Conservation (phyloP, 2,113 vertebrate genomes). For the Rafetus swinhoei region DNA sequence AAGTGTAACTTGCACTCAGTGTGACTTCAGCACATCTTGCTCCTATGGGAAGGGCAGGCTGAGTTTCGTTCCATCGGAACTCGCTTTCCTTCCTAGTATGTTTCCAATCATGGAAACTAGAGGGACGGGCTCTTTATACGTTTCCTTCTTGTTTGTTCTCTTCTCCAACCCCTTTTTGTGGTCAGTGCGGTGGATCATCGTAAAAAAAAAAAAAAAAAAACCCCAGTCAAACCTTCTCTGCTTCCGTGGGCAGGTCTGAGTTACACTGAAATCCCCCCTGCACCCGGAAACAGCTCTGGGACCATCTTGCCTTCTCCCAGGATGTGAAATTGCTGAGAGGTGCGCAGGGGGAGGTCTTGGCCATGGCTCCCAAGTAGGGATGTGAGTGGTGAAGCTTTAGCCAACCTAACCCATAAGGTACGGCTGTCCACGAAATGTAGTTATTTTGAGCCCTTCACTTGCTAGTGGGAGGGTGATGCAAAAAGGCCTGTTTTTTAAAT, state of each 20-base stretch:
- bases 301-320: background rate
- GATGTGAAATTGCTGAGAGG: background rate
- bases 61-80: background rate
- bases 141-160: background rate
- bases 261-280: background rate
- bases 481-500: background rate
- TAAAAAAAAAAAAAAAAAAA: rapidly evolving
- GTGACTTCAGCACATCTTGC: background rate
- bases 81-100: background rate
- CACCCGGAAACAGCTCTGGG: background rate
- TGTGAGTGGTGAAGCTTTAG: background rate
- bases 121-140: background rate
- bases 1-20: background rate
- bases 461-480: no score
- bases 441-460: background rate
- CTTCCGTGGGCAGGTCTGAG: background rate
- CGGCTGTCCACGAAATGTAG: background rate
- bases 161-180: background rate
- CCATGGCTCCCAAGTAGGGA: background rate
- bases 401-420: background rate
- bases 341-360: background rate
- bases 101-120: background rate
- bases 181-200: background rate
- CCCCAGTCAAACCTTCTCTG: rapidly evolving
- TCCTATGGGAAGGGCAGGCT: background rate